Conservation (phyloP, 2,113 vertebrate species). For the Macaca mulatta region DNA sequence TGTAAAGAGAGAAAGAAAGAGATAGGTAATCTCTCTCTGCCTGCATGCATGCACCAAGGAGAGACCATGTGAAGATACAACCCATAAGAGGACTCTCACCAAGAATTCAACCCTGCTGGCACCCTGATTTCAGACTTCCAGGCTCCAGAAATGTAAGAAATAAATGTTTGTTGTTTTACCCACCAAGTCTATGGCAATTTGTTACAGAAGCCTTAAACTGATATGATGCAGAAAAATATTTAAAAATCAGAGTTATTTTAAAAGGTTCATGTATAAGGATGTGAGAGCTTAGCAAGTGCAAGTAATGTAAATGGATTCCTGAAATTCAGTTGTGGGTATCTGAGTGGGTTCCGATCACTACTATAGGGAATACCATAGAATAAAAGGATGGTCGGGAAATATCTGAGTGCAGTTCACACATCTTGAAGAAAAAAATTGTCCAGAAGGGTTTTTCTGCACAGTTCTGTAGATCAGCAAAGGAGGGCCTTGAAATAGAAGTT, state of each 20-base stretch:
- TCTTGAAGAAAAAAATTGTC: background rate
- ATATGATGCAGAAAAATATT: background rate
- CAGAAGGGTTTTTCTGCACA: background rate
- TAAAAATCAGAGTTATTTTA: background rate
- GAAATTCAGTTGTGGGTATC: background rate
- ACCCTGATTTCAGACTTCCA: background rate
- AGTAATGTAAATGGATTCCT: background rate
- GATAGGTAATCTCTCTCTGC: no score
- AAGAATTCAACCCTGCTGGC: background rate
- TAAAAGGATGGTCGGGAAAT: background rate
- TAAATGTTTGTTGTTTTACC: background rate
- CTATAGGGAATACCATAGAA: background rate
- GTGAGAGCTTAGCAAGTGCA: background rate
- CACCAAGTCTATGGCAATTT: background rate
- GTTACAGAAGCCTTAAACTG: background rate
- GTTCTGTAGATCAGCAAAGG: background rate
- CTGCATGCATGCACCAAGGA: background rate
- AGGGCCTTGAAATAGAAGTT: background rate
- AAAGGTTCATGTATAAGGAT: background rate
- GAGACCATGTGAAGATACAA: background rate
- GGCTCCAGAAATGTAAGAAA: background rate
- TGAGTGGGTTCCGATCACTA: background rate
- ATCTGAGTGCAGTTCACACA: background rate
- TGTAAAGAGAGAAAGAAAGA: background rate
- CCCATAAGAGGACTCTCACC: fast-evolving